Base-by-base conservation (phyloP, 2,113 vertebrate genomes). In the Nansenia antarctica region DNA sequence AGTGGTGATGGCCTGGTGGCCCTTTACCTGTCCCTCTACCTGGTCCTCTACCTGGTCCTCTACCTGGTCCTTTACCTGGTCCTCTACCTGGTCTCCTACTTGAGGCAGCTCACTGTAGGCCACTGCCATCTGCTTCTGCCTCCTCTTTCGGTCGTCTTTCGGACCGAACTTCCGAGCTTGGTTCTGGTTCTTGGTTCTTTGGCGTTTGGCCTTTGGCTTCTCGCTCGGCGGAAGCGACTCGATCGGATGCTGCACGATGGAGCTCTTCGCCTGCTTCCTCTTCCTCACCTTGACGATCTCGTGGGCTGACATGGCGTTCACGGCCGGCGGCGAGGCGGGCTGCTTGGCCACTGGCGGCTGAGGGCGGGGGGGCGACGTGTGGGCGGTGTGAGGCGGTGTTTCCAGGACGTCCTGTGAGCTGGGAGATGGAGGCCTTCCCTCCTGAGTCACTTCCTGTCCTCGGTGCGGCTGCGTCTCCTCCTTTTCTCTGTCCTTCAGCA, bases 211-310 rank as follows among this genome's bases (percentile, higher is more conserved):
- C n/a, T n/a, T 65, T 9, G 73, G 76, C 60, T 61, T 70, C 24
- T 67, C 42, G 27, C 77, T 32, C 53, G 62, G 71, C 61, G 83
- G 69, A 18, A 85, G n/a, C 35, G 39, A 79, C 64, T 88, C 80
- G 1, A 83, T 77, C 14, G 78, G 59, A 64, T 87, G 83, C 64
- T 86, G 77, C 69, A 85, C 80, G 22, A 86, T 27, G 64, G 81
- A 82, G 0, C 80, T 72, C 29, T 76, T 83, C 5, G 82, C 69
- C 9, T 89, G 73, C 58, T 86, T 88, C 72, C 87, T 83, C 76
- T 88, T 89, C 29, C 86, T 81, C 26, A 89, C 84, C 73, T 90
- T 90, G 2, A 89, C 88, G 20, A 90, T 67, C 67, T 91, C 88
- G 76, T 90, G 88, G 62, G 87, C 88, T 18, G 90, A 88, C 84